Evolutionary conservation across 2,113 vertebrate species (phyloP), one percentile per base, ranked within the genome.

Genomic region (Zosterops hypoxanthus): DNA sequence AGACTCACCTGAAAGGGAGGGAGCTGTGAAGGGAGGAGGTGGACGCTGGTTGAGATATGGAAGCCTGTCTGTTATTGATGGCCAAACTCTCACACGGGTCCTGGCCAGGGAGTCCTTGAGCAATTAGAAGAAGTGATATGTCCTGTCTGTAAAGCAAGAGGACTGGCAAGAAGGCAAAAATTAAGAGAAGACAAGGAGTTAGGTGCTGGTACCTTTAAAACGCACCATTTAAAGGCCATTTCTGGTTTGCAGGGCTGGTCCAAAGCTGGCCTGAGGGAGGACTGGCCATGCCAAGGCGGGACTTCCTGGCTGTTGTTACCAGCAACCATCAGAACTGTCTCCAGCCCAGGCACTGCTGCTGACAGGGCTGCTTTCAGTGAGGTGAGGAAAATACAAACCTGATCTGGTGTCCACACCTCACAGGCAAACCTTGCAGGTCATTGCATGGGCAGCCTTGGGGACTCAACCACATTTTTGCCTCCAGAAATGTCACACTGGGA

Each of bases 161-260:
- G 59, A 73, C 68, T 95, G 95, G 88, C 90, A 96, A 84, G 68
- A 66, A 93, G 52, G 92, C 83, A 91, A 86, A 92, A 91, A 41
- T 23, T 25, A 81, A 28, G 29, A 81, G 80, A 73, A 88, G 52
- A 14, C 0, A 20, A 81, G 64, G 70, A 83, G 33, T 88, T 83
- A 21, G 31, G 31, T 56, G 47, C 47, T 95, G 92, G 86, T 68
- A 93, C 72, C 55, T 88, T 81, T 80, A 31, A 52, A 61, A 44
- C 8, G 73, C 82, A 10, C 79, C 23, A 42, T 81, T 88, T 77
- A 46, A 90, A 92, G 79, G 63, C 31, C 49, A 47, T 65, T 93
- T 66, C 55, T 66, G 55, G 9, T 73, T 50, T 80, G 71, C 55
- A 52, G 36, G 28, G 52, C 64, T 55, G 57, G 79, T 33, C 70